Base-by-base conservation (phyloP, 2,888 invertebrate genomes). In the Eupsilia transversa region DNA sequence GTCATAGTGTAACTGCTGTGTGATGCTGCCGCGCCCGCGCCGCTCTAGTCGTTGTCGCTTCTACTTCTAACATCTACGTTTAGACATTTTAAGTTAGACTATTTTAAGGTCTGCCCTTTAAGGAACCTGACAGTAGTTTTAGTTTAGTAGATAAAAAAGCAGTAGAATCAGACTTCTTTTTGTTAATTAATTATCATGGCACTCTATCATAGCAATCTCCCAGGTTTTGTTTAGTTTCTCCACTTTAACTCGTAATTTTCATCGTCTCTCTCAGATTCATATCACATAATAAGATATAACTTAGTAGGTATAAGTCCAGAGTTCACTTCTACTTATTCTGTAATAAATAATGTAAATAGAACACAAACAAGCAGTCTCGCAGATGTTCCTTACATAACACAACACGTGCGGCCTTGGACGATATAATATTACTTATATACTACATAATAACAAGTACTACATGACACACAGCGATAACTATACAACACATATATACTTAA, bases 401-500 rank as follows among this genome's bases (percentile, higher is more conserved):
- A 57, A 66, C 87, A 86, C 87, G 87, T 85, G 87, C 72, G 87
- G 66, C 87, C 87, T 85, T 86, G 87, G 20, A 35, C 78, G 75
- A 82, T 79, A 81, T 75, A 81, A 59, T 82, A 86, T 82, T 72
- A 30, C 68, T 74, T 79, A 60, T 78, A 59, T 69, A 81, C 81
- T 60, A 80, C 72, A 81, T 61, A 72, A 43, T 46, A 67, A 27
- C 64, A 60, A 38, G 70, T 73, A 75, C 61, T 72, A 77, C n/a
- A 65, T 69, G 38, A 71, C 70, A 60, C 33, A 63, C 43, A 68
- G 41, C n/a, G 68, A 65, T 57, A 66, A 63, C 17, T 23, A 30
- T 52, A 49, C 6, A 46, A 67, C 9, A 68, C 14, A 46, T 56
- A 41, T 56, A 49, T 79, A 72, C 52, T 12, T 63, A 17, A 83